Conservation (phyloP, 2,888 invertebrate genomes). For the Drosophila leonis region DNA sequence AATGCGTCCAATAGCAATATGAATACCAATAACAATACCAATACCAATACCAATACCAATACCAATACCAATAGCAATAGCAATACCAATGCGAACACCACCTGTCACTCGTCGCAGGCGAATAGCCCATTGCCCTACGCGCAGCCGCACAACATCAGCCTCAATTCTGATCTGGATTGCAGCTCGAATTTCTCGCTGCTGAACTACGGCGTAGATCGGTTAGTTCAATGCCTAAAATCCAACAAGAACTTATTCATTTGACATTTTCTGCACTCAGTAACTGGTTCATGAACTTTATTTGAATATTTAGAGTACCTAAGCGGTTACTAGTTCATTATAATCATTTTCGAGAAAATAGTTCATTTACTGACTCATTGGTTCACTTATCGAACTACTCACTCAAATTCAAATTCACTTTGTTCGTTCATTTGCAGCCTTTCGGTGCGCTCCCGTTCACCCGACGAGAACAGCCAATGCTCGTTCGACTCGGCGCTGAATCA, state of each 20-base stretch:
- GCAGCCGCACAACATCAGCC: conserved; percentile 82
- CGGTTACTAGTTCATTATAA: background rate
- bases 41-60: conserved; percentile 21
- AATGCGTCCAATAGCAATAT: conserved; percentile 13
- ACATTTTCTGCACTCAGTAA: too few species aligned
- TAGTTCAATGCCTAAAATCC: conserved; percentile 39
- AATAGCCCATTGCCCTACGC: conserved; percentile 82
- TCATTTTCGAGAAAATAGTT: background rate
- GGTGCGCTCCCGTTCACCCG: conserved; percentile 91
- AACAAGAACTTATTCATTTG: too few species aligned
- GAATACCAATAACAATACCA: conserved; percentile 10
- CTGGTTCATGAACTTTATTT: background rate
- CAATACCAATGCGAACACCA: conserved; percentile 25
- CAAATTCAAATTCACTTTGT: background rate
- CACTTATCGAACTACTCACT: background rate
- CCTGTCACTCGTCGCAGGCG: conserved; percentile 56
- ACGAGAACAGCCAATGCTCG: conserved; percentile 91
- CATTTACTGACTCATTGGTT: background rate
- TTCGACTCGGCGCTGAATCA: conserved; percentile 95
- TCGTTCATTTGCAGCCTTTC: conserved; percentile 86
- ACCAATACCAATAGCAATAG: conserved; percentile 23
- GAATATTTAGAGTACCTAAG: background rate
- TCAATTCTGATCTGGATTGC: conserved; percentile 83
- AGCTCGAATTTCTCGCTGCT: conserved; percentile 87
- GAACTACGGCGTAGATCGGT: conserved; percentile 89